phyloP scores from a whole-genome alignment of 1,140 invertebrate genomes.

The Brachystomella parvula region DNA sequence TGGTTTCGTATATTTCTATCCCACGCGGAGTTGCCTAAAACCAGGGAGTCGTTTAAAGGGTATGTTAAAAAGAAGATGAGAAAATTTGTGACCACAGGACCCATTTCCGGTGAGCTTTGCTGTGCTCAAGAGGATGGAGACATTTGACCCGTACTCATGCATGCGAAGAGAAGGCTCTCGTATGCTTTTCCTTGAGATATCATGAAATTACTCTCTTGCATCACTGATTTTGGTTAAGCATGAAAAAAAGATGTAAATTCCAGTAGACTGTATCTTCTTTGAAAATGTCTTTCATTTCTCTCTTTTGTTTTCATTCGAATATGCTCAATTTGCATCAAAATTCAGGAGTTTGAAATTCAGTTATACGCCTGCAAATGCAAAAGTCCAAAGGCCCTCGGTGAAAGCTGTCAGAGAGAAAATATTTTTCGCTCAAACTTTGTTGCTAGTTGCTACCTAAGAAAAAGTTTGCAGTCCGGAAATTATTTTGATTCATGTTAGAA shows the following conservation, averaged over 20 bases:
- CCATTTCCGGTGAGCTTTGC: slow-evolving; percentile 18
- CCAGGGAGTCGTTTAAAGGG: neutral
- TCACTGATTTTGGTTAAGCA: neutral
- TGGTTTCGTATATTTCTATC: neutral
- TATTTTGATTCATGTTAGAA: neutral
- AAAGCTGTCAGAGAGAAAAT: no score
- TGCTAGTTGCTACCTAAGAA: no score
- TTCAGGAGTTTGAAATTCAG: neutral
- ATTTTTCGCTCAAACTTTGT: no score
- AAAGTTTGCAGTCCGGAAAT: no score
- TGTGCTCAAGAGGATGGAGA: slow-evolving; percentile 14
- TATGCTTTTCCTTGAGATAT: neutral
- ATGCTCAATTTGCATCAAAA: neutral
- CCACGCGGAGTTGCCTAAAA: neutral
- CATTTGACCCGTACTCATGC: slow-evolving; percentile 19
- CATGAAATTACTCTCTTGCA: neutral
- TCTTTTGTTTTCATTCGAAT: neutral
- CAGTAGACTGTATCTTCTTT: neutral
- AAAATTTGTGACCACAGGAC: neutral
- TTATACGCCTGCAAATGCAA: no score
- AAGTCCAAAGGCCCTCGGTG: no score
- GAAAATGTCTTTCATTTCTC: neutral
- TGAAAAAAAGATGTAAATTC: neutral
- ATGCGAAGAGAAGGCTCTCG: slow-evolving; percentile 9
- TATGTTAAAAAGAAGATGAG: neutral